Percentiles rank a stretch among this genome's conserved stretches.
Evolutionary conservation across 2,888 invertebrate genomes (phyloP).

Genomic region (Pammene aurita): DNA sequence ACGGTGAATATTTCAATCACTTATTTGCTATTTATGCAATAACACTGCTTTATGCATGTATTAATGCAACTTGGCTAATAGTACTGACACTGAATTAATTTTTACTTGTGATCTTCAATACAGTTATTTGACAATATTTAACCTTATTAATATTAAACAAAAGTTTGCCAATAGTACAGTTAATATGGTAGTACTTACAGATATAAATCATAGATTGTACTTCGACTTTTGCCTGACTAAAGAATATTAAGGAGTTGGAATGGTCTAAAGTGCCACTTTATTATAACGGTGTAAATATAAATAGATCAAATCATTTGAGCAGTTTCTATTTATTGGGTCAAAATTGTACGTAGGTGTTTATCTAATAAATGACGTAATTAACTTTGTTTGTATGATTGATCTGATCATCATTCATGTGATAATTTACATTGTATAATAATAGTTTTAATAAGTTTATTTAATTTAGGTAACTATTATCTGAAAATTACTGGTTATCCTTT

Average conservation of each 20-base stretch:
- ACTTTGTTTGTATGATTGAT: neutral
- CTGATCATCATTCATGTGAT: neutral
- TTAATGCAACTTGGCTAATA: constrained; percentile 10
- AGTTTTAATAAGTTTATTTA: constrained; percentile 14
- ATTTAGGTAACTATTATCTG: constrained; percentile 15
- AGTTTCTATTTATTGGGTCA: neutral
- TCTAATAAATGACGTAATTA: neutral
- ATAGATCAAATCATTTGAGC: neutral
- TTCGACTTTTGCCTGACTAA: neutral
- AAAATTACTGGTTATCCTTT: constrained; percentile 31
- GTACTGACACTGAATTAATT: constrained; percentile 7
- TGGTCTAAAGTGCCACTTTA: constrained; percentile 1
- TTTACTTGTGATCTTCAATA: neutral
- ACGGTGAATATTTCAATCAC: constrained; percentile 51
- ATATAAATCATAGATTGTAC: neutral
- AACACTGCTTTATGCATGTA: constrained; percentile 44
- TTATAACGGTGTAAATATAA: neutral
- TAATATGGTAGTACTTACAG: no score
- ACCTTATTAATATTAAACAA: neutral
- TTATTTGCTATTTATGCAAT: constrained; percentile 47
- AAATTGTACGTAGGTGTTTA: neutral
- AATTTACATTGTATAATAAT: constrained; percentile 20
- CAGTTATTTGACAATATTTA: no score
- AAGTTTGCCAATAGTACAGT: neutral
- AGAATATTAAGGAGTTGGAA: constrained; percentile 9